phyloP scores from a whole-genome alignment of 1,140 invertebrate species.

The silkworm (Bombyx mori) region ASM3026992v2 NC_085122.1:7792501-7793000 shows the following conservation, averaged over 20 bases:
- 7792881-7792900: background rate
- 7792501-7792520: background rate
- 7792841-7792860: background rate
- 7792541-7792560: slow-evolving; percentile 6
- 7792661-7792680: background rate
- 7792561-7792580: slow-evolving; percentile 1
- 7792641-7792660: background rate
- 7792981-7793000: slow-evolving; percentile 11
- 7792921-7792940: slow-evolving; percentile 11
- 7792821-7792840: background rate
- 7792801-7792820: background rate
- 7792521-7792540: slow-evolving; percentile 6
- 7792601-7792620: background rate
- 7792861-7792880: background rate
- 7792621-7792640: background rate
- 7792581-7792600: slow-evolving; percentile 2
- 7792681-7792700: background rate
- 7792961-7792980: slow-evolving; percentile 7
- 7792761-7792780: too few relatives aligned
- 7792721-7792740: background rate
- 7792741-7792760: background rate
- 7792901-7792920: background rate
- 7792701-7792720: background rate
- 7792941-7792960: slow-evolving; percentile 18
- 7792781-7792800: background rate